phyloP scores from a whole-genome alignment of 1,140 invertebrate species.

The Bombus confusus region DNA sequence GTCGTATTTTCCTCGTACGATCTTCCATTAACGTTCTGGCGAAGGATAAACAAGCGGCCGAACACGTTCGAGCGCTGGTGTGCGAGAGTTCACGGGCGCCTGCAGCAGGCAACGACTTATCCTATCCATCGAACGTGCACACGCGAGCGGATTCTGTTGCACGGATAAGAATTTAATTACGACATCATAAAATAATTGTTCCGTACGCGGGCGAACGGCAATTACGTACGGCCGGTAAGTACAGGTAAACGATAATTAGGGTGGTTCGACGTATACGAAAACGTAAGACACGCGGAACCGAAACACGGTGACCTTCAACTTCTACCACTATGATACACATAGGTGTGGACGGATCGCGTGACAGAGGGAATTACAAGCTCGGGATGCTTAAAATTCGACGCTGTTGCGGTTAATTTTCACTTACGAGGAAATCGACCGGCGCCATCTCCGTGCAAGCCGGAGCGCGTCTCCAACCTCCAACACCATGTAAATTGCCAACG shows the following conservation, averaged over 20 bases:
- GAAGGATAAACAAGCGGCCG: neutral
- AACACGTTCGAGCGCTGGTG: neutral
- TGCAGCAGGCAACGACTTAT: too few species aligned
- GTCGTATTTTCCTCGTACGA: too few species aligned
- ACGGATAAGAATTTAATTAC: conserved; percentile 12
- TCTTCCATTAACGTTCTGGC: too few species aligned
- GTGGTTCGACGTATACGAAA: neutral
- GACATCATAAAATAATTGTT: conserved; percentile 27
- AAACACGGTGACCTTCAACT: conserved; percentile 17
- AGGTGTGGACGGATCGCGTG: conserved; percentile 14
- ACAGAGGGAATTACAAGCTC: conserved; percentile 27
- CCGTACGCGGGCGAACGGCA: neutral
- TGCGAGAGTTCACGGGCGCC: too few species aligned
- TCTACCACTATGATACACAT: neutral
- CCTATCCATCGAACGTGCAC: neutral
- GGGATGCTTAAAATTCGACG: neutral
- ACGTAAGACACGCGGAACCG: neutral
- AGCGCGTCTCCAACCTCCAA: neutral
- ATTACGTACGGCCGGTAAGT: neutral
- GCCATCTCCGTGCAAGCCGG: too few species aligned
- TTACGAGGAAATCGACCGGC: neutral
- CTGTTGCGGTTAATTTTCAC: conserved; percentile 34
- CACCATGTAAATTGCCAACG: conserved; percentile 11
- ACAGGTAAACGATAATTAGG: conserved; percentile 11
- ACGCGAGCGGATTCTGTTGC: neutral